Conservation (phyloP, 2,888 invertebrate genomes). For the Parelbella ahira region DNA sequence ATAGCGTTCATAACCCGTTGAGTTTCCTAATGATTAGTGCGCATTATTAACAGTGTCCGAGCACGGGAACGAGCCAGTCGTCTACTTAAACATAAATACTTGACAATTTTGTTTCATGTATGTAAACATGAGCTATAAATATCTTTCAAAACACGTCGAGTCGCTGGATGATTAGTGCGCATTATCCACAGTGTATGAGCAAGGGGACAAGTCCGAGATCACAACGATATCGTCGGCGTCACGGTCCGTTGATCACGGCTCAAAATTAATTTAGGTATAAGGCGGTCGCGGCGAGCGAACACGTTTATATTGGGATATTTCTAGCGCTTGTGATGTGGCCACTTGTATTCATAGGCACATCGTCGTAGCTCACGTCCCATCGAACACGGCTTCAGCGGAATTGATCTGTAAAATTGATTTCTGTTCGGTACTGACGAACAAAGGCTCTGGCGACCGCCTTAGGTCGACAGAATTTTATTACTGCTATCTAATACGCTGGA, state of each 20-base stretch:
- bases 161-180: slow-evolving; percentile 25
- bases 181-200: slow-evolving; percentile 23
- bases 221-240: slow-evolving; percentile 62
- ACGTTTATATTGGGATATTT: slow-evolving; percentile 39
- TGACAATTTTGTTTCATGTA: no score
- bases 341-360: slow-evolving; percentile 56
- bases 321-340: slow-evolving; percentile 42
- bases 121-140: neutral
- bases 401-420: slow-evolving; percentile 65
- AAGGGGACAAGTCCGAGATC: slow-evolving; percentile 44
- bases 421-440: slow-evolving; percentile 47
- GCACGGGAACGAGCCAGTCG: no score
- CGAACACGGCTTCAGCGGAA: slow-evolving; percentile 41
- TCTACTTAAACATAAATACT: no score
- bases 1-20: slow-evolving; percentile 10
- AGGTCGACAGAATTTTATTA: slow-evolving; percentile 15
- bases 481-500: slow-evolving; percentile 9
- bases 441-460: slow-evolving; percentile 35
- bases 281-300: slow-evolving; percentile 36
- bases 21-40: slow-evolving; percentile 26
- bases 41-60: no score
- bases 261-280: slow-evolving; percentile 71
- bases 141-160: slow-evolving; percentile 14
- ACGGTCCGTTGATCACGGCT: slow-evolving; percentile 62
- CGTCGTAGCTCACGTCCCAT: slow-evolving; percentile 43